Percentiles rank a stretch among this genome's conserved stretches.
These are phyloP conservation scores for Mesocentrotus franciscanus DNA, from an alignment of 53 echinoderm and acorn worm genomes.

Conservation along the genomic window DNA sequence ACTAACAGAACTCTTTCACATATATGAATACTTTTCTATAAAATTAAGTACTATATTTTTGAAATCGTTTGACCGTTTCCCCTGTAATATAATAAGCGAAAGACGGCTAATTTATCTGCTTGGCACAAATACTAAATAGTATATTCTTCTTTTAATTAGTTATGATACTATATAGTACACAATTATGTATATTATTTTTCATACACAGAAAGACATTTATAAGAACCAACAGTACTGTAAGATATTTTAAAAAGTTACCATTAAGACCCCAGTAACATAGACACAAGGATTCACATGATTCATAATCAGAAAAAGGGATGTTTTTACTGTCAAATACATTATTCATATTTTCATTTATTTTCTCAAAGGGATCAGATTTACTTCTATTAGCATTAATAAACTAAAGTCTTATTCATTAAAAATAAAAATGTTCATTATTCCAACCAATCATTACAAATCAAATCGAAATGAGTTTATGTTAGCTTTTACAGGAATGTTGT, in stretches of 20 bases:
- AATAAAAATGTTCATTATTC: no score
- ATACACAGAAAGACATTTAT: no score
- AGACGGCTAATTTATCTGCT: background rate
- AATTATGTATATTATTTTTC: no score
- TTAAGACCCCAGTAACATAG: background rate
- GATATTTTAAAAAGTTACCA: no score
- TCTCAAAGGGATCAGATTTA: no score
- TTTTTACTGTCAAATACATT: no score
- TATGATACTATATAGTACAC: no score
- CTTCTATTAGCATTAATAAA: no score
- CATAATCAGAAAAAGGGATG: background rate
- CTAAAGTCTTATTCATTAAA: no score
- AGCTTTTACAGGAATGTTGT: background rate
- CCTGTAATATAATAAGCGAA: background rate
- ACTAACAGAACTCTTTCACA: background rate
- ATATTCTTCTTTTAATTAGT: background rate
- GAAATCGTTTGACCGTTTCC: no score
- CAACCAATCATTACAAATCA: background rate
- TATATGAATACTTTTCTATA: background rate
- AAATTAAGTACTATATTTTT: background rate
- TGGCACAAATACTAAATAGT: background rate
- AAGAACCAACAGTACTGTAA: no score
- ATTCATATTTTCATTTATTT: no score
- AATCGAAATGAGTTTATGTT: background rate
- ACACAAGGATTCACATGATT: background rate